Base-by-base conservation (phyloP, 2,113 vertebrate species). In the Eubucco bourcierii region DNA sequence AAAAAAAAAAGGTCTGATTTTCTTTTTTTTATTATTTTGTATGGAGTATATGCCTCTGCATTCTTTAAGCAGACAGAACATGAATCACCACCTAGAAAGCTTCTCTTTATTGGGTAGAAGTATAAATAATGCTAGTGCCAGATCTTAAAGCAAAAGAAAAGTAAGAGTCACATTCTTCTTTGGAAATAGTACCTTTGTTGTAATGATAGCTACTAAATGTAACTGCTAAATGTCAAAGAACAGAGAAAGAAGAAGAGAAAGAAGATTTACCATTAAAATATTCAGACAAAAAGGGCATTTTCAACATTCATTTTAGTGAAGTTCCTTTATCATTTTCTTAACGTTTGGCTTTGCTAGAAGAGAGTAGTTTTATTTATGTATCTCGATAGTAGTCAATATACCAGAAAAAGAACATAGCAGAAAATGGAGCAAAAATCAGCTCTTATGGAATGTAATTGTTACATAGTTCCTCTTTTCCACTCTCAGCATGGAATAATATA, bases 1-100 rank as follows among this genome's bases (percentile, higher is more conserved):
- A 24, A 52, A 52, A 52, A 52, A 50, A 66, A 85, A 89, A 82
- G 70, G 7, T 19, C 66, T 21, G n/a, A 46, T 2, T 60, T 55
- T 4, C 53, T 72, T 88, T 75, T 37, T 27, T 2, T 34, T 39
- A 10, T 7, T 41, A 41, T 14, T 84, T 64, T 83, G 60, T 80
- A 84, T 24, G 18, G 31, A 77, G 33, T 87, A 58, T 80, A 90
- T 87, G 75, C 31, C 75, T 85, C 52, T 72, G 68, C 79, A 92
- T 91, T 94, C 81, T 85, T 87, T 90, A 94, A 85, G 80, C 31
- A 77, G 75, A 82, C 29, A 92, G 75, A 95, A 65, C n/a, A 74
- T 92, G 44, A 95, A 96, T 93, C 87, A 94, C 28, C 58, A 71
- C 29, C 76, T 67, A 83, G 81, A 93, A 91, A 91, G 58, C 37